These are phyloP conservation scores for Aproaerema taeniolella DNA, from an alignment of 2,888 invertebrate species.

Conservation along the genomic window DNA sequence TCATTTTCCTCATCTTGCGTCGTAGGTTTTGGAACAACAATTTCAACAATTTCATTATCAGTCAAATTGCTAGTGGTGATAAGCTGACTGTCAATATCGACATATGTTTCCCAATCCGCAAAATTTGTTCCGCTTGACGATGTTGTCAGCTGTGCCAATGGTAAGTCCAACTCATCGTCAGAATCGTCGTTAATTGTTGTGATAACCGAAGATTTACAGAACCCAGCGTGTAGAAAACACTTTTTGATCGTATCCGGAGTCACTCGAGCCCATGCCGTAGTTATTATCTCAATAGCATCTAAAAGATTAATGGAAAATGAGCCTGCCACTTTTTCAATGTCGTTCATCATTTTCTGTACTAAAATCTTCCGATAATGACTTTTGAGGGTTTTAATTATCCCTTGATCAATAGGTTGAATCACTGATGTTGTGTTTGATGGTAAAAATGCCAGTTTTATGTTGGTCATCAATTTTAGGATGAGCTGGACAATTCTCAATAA, in stretches of 20 bases:
- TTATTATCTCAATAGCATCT: slow-evolving; percentile 15
- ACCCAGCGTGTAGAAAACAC: slow-evolving; percentile 16
- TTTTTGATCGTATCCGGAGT: slow-evolving; percentile 18
- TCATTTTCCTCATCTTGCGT: background rate
- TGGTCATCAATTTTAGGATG: slow-evolving; percentile 25
- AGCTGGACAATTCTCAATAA: slow-evolving; percentile 30
- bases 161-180: slow-evolving; percentile 13
- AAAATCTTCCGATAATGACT: slow-evolving; percentile 12
- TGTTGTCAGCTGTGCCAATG: slow-evolving; percentile 9
- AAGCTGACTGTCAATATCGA: slow-evolving; percentile 11
- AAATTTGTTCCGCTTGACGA: slow-evolving; percentile 14
- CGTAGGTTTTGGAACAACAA: slow-evolving; percentile 2
- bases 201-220: slow-evolving; percentile 14
- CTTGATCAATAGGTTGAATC: slow-evolving; percentile 14
- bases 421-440: slow-evolving; percentile 17
- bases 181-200: slow-evolving; percentile 12
- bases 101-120: slow-evolving; percentile 14
- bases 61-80: slow-evolving; percentile 12
- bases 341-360: slow-evolving; percentile 11
- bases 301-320: slow-evolving; percentile 16
- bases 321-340: slow-evolving; percentile 8
- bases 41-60: slow-evolving; percentile 14
- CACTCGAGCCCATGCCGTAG: slow-evolving; percentile 15
- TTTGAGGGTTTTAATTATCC: slow-evolving; percentile 15
- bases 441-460: slow-evolving; percentile 27